Evolutionary conservation across 1,140 invertebrate genomes (phyloP).

Genomic region (Marisa cornuarietis): DNA sequence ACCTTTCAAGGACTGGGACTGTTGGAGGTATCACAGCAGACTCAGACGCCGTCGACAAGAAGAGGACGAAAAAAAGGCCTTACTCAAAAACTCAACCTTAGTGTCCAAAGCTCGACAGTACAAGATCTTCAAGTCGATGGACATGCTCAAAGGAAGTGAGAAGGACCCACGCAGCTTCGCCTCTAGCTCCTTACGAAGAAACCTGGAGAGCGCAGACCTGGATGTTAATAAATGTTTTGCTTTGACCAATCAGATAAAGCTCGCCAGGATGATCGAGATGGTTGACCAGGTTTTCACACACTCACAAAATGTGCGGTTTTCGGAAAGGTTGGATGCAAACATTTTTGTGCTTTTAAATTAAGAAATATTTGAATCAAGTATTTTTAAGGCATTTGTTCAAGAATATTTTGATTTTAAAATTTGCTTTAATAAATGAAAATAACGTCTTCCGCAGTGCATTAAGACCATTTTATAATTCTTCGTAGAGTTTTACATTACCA

Average conservation of each 20-base stretch:
- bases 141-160: not conserved
- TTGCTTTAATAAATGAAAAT: too few species aligned
- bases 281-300: not conserved
- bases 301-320: too few species aligned
- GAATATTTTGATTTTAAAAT: too few species aligned
- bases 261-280: conserved; percentile 4
- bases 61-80: not conserved
- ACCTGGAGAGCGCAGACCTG: not conserved
- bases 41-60: not conserved
- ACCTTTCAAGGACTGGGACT: conserved; percentile 3
- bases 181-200: not conserved
- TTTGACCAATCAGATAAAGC: conserved; percentile 15
- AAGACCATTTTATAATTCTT: too few species aligned
- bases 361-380: too few species aligned
- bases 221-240: not conserved
- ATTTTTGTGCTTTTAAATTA: too few species aligned
- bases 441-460: too few species aligned
- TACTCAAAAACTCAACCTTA: not conserved
- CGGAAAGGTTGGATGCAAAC: too few species aligned
- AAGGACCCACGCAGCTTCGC: not conserved
- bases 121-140: not conserved
- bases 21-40: conserved; percentile 6
- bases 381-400: too few species aligned
- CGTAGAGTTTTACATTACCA: too few species aligned
- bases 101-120: not conserved